Base-by-base conservation (phyloP, 2,797 vertebrate genomes). In the Poliocrania exsul region DNA sequence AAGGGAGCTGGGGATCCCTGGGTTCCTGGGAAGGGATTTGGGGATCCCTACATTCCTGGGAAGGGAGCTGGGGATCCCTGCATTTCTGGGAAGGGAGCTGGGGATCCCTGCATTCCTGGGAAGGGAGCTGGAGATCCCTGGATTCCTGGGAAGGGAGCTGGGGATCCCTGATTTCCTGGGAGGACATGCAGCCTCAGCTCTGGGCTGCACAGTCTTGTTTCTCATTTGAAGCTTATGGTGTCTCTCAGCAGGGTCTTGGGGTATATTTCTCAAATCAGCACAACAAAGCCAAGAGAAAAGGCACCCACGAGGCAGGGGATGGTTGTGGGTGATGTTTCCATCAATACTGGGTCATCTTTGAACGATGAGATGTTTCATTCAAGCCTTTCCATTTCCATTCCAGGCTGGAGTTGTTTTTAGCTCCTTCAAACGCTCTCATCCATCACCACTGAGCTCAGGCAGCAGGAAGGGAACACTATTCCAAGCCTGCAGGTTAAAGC, bases 11-110 rank as follows among this genome's bases (percentile, higher is more conserved):
- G 35, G 35, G n/a, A n/a, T n/a, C n/a, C n/a, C n/a, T n/a, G n/a
- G n/a, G 10, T 40, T 29, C 26, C 46, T 1, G 1, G 51, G 24
- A 62, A 46, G n/a, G 50, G 50, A 51, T 17, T 4, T 0, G 0
- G 1, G 16, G 25, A 8, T 56, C 49, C 28, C 54, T 26, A 38
- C 8, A 25, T 44, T 14, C 33, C 61, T 5, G 3, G 61, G 17
- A 58, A 54, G 14, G 42, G 14, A 42, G 16, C 7, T 13, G 42
- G 42, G 42, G 42, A n/a, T 42, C 17, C 46, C 46, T 46, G 46
- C 46, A 21, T 46, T 46, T 8, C 44, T 0, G 10, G 38, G 11
- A 14, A 4, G 17, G 42, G 11, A 42, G 42, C 16, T 42, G n/a
- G 42, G 42, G 42, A 42, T 44, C 47, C 23, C 33, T 42, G 57